Base-by-base conservation (phyloP, 2,113 vertebrate species). In the Hippocampus guttulatus region DNA sequence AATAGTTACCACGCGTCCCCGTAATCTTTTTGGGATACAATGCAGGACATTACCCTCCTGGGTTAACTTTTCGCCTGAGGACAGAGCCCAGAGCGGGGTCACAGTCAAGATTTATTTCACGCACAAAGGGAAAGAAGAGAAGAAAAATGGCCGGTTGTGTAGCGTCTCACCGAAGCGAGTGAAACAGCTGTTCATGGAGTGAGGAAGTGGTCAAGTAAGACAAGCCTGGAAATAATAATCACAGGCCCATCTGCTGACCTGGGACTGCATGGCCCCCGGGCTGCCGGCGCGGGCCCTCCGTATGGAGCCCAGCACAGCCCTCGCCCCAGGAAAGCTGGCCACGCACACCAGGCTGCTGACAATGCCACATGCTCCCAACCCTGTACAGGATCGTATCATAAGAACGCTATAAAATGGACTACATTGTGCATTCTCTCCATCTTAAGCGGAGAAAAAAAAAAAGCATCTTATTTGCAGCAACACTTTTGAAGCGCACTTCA, bases 211-310 rank as follows among this genome's bases (percentile, higher is more conserved):
- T 94, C 95, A 96, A 94, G 93, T 94, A 95, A 94, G 93, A 93
- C 91, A 91, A 91, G 91, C 92, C 91, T 95, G 94, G 91, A 95
- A 95, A 94, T 92, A 95, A 94, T 91, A 93, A 95, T 94, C 95
- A 95, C 90, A 93, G 88, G 93, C 93, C 96, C 96, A 98, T 98
- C 96, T 98, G 96, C 93, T 94, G 94, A 95, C 94, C 94, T 93
- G 92, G 92, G 95, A 94, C 89, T 92, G 93, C 90, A 88, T 82
- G 89, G 93, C 95, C 95, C 92, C 88, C 77, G 93, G 95, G 94
- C 90, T 92, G 78, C 85, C 88, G 87, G 93, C 93, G 92, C 92
- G 92, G 93, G 92, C 93, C 92, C 92, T 93, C 93, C 94, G 94
- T 94, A 93, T 95, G 94, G 94, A 95, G 92, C 90, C 79, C 84